A percentile compares a stretch with the other conserved stretches of the same genome.
Conservation (phyloP, 2,888 invertebrate species). For the Eremobia ochroleuca region DNA sequence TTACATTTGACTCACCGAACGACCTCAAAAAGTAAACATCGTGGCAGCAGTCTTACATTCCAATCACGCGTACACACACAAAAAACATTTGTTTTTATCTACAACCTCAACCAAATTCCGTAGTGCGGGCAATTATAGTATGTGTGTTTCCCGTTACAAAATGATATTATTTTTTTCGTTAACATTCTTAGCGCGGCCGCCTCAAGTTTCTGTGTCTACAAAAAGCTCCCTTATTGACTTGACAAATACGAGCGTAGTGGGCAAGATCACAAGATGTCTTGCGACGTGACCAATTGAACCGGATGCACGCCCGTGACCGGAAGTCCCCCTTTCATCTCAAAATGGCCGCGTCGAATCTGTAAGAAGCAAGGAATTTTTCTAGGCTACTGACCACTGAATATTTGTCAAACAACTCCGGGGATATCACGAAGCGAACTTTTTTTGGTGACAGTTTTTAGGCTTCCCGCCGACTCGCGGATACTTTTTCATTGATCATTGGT, state of each 20-base stretch:
- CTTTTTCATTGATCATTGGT: constrained; percentile 57
- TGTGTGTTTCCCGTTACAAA: constrained; percentile 76
- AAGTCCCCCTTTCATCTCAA: constrained; percentile 87
- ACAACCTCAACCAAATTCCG: constrained; percentile 70
- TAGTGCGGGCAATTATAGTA: constrained; percentile 70
- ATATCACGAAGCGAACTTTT: constrained; percentile 85
- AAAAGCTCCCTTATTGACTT: constrained; percentile 77
- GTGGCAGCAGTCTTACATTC: constrained; percentile 62
- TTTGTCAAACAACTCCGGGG: constrained; percentile 80
- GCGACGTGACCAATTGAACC: constrained; percentile 78
- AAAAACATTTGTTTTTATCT: constrained; percentile 75
- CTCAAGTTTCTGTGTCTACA: constrained; percentile 76
- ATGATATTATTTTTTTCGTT: constrained; percentile 77
- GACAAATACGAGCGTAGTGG: constrained; percentile 73
- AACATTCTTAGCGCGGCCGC: constrained; percentile 76
- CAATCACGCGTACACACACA: constrained; percentile 59
- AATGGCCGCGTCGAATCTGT: constrained; percentile 87
- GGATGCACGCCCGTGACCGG: constrained; percentile 87
- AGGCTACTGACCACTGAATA: constrained; percentile 86
- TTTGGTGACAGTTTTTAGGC: constrained; percentile 75
- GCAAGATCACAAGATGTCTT: constrained; percentile 62
- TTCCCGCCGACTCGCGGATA: constrained; percentile 74
- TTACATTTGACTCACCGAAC: constrained; percentile 42
- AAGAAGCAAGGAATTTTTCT: constrained; percentile 87
- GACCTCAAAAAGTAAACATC: constrained; percentile 42